Conservation (phyloP, 2,888 invertebrate genomes). For the Cerceris rybyensis region DNA sequence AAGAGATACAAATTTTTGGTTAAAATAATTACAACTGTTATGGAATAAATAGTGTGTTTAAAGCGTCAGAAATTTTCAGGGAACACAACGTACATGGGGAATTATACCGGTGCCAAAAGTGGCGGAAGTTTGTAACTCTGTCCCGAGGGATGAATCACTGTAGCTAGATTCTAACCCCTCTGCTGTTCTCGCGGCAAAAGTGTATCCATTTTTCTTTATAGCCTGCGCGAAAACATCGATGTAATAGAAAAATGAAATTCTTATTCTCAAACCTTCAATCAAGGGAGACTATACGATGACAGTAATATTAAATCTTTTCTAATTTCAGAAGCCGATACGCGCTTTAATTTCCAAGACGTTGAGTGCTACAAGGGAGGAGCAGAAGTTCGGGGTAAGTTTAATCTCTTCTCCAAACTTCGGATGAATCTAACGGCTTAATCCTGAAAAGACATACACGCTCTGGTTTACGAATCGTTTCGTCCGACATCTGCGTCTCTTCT, state of each 20-base stretch:
- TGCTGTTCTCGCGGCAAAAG: conserved; percentile 5
- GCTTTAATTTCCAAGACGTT: conserved; percentile 14
- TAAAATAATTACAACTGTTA: no score
- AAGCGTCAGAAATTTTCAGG: conserved; percentile 37
- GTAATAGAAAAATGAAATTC: conserved; percentile 16
- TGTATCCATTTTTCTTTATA: conserved; percentile 44
- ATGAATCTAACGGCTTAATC: conserved; percentile 55
- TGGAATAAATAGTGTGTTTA: no score
- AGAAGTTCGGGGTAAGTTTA: conserved; percentile 47
- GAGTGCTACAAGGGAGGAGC: conserved; percentile 7
- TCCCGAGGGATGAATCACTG: conserved; percentile 66
- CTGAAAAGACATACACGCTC: conserved; percentile 55
- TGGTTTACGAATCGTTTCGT: conserved; percentile 48
- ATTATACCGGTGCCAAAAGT: conserved; percentile 60
- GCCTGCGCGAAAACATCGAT: conserved; percentile 14
- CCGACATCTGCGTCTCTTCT: conserved; percentile 33
- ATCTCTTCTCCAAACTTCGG: conserved; percentile 48
- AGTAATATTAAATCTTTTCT: conserved; percentile 14
- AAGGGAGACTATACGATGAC: neutral
- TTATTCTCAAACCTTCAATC: conserved; percentile 12
- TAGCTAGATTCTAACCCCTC: conserved; percentile 39
- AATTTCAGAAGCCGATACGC: conserved; percentile 41
- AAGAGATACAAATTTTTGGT: no score
- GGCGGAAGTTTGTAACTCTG: conserved; percentile 58
- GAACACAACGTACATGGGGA: conserved; percentile 26